Evolutionary conservation across 2,797 vertebrate genomes (phyloP).

Genomic region (Sebastiscus albofasciatus): DNA sequence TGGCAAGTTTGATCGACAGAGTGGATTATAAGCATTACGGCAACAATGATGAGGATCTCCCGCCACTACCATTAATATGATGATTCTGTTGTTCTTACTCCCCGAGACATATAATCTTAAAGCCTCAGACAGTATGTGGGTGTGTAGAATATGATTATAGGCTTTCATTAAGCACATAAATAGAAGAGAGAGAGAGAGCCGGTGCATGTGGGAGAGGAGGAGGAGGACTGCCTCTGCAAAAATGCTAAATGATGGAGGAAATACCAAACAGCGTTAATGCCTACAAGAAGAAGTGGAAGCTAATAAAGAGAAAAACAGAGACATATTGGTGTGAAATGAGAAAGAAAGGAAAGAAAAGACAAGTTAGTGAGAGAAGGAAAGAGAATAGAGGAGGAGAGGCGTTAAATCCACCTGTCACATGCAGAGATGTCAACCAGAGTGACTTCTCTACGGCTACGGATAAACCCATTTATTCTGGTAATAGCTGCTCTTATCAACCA

Average conservation of each 20-base stretch:
- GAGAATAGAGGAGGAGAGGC: conserved; percentile 15
- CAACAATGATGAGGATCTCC: conserved; percentile 59
- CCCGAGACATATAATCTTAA: conserved; percentile 71
- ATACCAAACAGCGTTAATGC: conserved; percentile 24
- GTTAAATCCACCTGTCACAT: conserved; percentile 62
- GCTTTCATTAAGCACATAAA: conserved; percentile 72
- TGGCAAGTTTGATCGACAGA: conserved; percentile 72
- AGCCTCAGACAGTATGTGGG: conserved; percentile 64
- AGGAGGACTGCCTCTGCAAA: conserved; percentile 23
- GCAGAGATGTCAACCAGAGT: conserved; percentile 53
- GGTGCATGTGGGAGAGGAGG: conserved; percentile 17
- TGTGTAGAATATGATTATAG: conserved; percentile 77
- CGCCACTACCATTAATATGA: conserved; percentile 67
- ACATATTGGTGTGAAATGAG: neutral
- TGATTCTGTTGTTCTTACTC: conserved; percentile 73
- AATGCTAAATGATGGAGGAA: conserved; percentile 44
- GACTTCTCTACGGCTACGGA: conserved; percentile 47
- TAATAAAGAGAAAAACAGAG: neutral
- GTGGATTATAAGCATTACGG: conserved; percentile 72
- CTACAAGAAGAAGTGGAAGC: neutral
- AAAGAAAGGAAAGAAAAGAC: neutral
- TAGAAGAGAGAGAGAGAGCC: conserved; percentile 48
- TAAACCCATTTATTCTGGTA: conserved; percentile 58
- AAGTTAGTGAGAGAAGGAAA: neutral
- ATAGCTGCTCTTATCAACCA: conserved; percentile 60